Percentiles rank a stretch among this genome's conserved stretches.
Conservation (phyloP, 2,888 invertebrate genomes). For the Micropterix aruncella region DNA sequence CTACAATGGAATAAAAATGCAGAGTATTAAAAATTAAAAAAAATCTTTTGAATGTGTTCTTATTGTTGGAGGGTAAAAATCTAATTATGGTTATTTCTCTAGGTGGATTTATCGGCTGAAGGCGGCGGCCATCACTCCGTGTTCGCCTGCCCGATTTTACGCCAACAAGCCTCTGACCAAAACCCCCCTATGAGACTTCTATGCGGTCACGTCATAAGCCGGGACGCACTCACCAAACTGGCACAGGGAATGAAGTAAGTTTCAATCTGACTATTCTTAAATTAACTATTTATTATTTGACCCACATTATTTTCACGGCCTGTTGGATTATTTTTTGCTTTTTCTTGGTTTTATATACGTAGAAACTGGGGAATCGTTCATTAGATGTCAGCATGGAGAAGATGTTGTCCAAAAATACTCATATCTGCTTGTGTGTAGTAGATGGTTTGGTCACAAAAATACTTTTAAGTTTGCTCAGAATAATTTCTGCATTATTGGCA, state of each 20-base stretch:
- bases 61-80: not conserved
- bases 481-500: no score
- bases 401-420: no score
- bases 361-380: no score
- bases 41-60: not conserved
- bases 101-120: conserved; percentile 94
- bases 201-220: conserved; percentile 96
- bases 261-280: conserved; percentile 4
- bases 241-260: conserved; percentile 83
- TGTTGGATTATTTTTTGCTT: no score
- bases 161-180: conserved; percentile 88
- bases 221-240: conserved; percentile 92
- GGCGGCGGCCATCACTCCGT: conserved; percentile 93
- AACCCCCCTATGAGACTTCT: conserved; percentile 96
- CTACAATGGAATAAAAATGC: no score
- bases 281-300: conserved; percentile 6
- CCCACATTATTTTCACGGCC: not conserved
- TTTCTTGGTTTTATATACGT: no score
- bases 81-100: conserved; percentile 13
- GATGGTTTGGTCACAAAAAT: no score
- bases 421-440: no score
- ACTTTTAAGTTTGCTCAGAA: no score
- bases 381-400: no score
- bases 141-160: conserved; percentile 95
- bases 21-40: not conserved